phyloP scores from a whole-genome alignment of 2,797 vertebrate species.

The Myotis vivesi region DNA sequence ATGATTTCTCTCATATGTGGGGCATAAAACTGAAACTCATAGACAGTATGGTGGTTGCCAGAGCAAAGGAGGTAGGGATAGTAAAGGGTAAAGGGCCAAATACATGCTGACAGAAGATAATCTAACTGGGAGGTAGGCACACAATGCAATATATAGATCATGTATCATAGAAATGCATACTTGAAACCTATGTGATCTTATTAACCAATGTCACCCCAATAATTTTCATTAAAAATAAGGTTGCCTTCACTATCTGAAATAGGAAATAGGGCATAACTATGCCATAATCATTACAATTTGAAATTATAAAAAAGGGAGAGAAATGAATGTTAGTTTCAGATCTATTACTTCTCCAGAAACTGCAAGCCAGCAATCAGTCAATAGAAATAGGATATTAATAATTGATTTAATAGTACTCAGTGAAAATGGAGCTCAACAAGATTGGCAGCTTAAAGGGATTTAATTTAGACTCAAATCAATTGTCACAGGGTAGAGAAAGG shows the following conservation, averaged over 20 bases:
- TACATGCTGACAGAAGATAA: background rate
- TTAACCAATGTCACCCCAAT: background rate
- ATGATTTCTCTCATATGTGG: background rate
- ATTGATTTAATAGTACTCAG: conserved; percentile 43
- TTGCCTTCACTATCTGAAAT: background rate
- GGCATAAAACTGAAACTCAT: background rate
- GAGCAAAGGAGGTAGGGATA: background rate
- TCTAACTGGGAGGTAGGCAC: background rate
- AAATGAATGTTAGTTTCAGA: background rate
- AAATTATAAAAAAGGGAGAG: background rate
- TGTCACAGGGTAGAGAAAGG: background rate
- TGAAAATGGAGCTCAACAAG: conserved; percentile 7
- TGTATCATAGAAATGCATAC: background rate
- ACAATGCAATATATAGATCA: background rate
- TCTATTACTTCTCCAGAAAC: conserved; percentile 42
- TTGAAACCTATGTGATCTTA: background rate
- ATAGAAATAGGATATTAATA: conserved; percentile 36
- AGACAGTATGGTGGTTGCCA: background rate
- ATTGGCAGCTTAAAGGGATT: background rate
- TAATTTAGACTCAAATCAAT: conserved; percentile 21
- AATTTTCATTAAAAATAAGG: background rate
- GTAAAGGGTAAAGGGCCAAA: background rate
- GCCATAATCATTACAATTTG: background rate
- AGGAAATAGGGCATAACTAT: background rate
- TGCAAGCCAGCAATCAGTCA: background rate